Evolutionary conservation across 2,113 vertebrate genomes (phyloP).

Genomic region (Pelodiscus sinensis): DNA sequence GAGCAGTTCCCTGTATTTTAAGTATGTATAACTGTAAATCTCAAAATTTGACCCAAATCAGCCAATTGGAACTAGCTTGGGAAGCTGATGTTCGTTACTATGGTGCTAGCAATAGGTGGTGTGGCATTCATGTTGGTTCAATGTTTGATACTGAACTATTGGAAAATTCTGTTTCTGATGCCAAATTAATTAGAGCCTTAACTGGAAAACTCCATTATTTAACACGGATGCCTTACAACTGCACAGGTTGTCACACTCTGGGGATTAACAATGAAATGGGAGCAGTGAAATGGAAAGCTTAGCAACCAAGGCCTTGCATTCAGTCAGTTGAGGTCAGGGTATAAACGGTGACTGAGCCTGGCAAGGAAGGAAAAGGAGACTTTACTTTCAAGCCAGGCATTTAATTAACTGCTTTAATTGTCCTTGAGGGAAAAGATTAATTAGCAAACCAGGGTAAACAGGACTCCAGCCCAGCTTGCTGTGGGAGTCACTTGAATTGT

Average conservation of each 20-base stretch:
- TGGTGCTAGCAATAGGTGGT: constrained; percentile 1
- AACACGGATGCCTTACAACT: background rate
- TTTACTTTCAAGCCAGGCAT: constrained; percentile 32
- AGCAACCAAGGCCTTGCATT: constrained; percentile 55
- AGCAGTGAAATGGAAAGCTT: constrained; percentile 62
- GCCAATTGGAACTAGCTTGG: background rate
- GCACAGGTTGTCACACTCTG: background rate
- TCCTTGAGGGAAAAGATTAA: constrained; percentile 58
- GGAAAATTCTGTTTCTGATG: constrained; percentile 29
- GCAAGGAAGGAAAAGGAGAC: background rate
- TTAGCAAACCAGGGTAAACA: constrained; percentile 53
- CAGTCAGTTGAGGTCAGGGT: constrained; percentile 45
- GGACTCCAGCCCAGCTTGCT: background rate
- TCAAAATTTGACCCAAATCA: background rate
- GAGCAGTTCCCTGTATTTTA: background rate
- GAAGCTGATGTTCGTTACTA: background rate
- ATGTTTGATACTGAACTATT: constrained; percentile 29
- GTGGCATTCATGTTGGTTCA: constrained; percentile 29
- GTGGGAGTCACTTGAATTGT: background rate
- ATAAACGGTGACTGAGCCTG: constrained; percentile 8
- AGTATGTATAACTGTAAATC: background rate
- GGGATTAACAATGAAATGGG: constrained; percentile 63
- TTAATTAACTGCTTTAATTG: constrained; percentile 43
- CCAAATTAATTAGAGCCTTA: constrained; percentile 60
- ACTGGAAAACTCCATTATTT: constrained; percentile 41